Evolutionary conservation across 2,797 vertebrate species (phyloP).

Genomic region (Fringilla coelebs): DNA sequence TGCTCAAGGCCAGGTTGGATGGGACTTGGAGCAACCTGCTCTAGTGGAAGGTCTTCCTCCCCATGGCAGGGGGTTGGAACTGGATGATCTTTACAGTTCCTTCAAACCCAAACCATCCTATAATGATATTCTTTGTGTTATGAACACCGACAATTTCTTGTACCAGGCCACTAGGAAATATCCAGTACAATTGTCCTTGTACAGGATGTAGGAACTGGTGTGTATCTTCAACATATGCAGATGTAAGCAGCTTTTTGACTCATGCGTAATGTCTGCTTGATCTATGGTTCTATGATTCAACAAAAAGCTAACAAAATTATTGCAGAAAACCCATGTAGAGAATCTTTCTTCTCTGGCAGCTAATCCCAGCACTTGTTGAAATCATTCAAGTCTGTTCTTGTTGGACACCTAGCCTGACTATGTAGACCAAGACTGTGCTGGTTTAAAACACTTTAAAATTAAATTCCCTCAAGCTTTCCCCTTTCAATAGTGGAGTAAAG

Average conservation of each 20-base stretch:
- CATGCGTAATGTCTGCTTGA: background rate
- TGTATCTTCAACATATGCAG: rapidly evolving
- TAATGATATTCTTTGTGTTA: background rate
- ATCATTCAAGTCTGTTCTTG: background rate
- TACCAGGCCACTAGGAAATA: background rate
- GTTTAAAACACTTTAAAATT: background rate
- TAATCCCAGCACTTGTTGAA: background rate
- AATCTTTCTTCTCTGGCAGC: background rate
- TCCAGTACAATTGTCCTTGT: rapidly evolving
- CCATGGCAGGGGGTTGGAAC: background rate
- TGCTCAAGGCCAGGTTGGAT: background rate
- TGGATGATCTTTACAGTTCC: background rate
- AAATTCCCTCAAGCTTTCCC: background rate
- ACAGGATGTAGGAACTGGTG: background rate
- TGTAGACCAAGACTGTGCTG: background rate
- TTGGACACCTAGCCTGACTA: background rate
- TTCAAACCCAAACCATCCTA: background rate
- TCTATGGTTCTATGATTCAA: background rate
- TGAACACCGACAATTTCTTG: background rate
- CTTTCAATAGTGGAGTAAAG: background rate
- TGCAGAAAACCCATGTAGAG: background rate
- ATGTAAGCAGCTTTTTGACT: background rate
- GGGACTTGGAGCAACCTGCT: background rate
- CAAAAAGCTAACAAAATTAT: background rate
- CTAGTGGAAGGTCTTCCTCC: background rate